Conservation (phyloP, 2,113 vertebrate species). For the Lagopus muta region DNA sequence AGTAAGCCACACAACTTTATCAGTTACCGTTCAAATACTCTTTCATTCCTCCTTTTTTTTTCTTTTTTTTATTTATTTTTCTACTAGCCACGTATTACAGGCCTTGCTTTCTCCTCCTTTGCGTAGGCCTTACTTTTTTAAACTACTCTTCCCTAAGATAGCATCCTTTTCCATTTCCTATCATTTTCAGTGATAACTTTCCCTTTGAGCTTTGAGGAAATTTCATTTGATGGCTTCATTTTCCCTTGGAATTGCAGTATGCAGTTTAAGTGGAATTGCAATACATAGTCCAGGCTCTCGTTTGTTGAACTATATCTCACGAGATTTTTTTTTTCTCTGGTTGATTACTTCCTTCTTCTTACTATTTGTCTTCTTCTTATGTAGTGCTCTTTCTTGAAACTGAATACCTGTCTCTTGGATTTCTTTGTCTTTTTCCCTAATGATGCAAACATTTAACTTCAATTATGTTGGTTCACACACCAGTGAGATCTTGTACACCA, state of each 20-base stretch:
- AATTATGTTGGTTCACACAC: background rate
- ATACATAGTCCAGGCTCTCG: background rate
- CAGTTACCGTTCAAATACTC: background rate
- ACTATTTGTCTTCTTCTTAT: background rate
- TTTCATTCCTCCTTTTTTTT: background rate
- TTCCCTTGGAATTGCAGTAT: slow-evolving; percentile 9
- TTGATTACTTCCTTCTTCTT: background rate
- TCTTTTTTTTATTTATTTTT: background rate
- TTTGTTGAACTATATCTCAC: background rate
- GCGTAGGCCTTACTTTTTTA: background rate
- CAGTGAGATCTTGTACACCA: background rate
- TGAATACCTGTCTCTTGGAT: background rate
- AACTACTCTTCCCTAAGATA: background rate
- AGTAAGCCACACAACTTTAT: background rate
- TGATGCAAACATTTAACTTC: background rate
- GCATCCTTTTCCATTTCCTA: background rate
- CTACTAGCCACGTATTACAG: background rate
- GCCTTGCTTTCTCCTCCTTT: background rate
- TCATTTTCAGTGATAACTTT: slow-evolving; percentile 16
- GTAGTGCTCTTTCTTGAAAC: background rate
- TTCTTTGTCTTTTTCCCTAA: background rate
- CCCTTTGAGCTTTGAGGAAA: slow-evolving; percentile 4
- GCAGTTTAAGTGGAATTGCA: background rate
- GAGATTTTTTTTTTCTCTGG: background rate
- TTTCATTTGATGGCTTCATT: slow-evolving; percentile 41